phyloP scores from a whole-genome alignment of 1,140 invertebrate species.

The Mesaphorura yosii region DNA sequence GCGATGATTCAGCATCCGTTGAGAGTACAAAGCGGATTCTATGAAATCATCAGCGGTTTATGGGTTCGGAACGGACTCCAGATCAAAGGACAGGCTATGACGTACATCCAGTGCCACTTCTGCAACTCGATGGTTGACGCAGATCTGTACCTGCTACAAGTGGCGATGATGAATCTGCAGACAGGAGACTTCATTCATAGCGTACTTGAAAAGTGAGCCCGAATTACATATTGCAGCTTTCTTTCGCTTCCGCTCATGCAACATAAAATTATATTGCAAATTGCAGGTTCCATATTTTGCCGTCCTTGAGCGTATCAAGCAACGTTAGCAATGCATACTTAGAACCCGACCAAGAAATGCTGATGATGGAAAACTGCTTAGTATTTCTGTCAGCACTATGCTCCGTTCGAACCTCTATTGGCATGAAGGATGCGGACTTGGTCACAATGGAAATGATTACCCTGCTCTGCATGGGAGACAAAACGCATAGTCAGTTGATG shows the following conservation, averaged over 20 bases:
- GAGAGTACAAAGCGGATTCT: constrained; percentile 83
- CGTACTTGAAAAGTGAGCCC: constrained; percentile 69
- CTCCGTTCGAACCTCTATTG: constrained; percentile 77
- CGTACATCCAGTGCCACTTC: constrained; percentile 96
- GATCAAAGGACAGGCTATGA: constrained; percentile 97
- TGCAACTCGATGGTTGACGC: constrained; percentile 97
- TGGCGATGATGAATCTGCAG: constrained; percentile 77
- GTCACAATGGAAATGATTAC: constrained; percentile 85
- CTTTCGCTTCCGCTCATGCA: neutral
- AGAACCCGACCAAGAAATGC: constrained; percentile 65
- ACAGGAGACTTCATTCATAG: constrained; percentile 74
- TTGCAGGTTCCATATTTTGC: constrained; percentile 61
- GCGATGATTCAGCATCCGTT: constrained; percentile 79
- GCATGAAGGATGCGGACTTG: constrained; percentile 58
- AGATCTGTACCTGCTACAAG: constrained; percentile 84
- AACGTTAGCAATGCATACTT: constrained; percentile 48
- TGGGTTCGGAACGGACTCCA: constrained; percentile 95
- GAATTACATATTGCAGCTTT: constrained; percentile 3
- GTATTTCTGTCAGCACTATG: constrained; percentile 83
- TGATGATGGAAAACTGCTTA: constrained; percentile 83
- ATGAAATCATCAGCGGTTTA: constrained; percentile 83
- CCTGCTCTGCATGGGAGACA: constrained; percentile 79
- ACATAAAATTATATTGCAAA: no score
- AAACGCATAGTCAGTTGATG: constrained; percentile 87
- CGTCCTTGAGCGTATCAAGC: constrained; percentile 66